These are phyloP conservation scores for Aphrocallistes beatrix DNA, from an alignment of 37 sponge, comb jelly and placozoan genomes.

Conservation along the genomic window DNA sequence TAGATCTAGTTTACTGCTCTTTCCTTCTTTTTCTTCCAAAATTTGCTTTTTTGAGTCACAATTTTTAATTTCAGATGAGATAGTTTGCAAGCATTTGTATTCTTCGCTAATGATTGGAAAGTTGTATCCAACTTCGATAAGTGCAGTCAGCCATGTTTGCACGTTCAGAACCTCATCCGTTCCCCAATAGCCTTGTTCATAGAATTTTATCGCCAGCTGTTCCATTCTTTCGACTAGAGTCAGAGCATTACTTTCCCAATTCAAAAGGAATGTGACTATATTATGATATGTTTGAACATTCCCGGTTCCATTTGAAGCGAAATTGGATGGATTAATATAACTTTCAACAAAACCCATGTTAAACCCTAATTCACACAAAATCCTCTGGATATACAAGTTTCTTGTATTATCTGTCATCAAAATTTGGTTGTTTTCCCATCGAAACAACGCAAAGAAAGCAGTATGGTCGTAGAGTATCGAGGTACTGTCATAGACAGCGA, in stretches of 20 bases:
- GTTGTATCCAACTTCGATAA: background rate
- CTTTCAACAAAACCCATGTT: background rate
- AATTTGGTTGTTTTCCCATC: background rate
- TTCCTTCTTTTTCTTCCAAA: background rate
- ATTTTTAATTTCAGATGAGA: background rate
- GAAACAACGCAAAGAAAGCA: background rate
- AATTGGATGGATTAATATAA: background rate
- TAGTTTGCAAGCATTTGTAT: background rate
- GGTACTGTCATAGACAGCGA: background rate
- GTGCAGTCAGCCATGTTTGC: background rate
- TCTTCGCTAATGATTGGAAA: background rate
- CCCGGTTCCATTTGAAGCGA: background rate
- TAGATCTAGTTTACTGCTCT: background rate
- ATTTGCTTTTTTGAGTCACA: background rate
- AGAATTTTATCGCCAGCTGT: background rate
- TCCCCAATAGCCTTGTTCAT: background rate
- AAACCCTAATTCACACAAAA: background rate
- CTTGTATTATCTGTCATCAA: background rate
- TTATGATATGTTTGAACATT: background rate
- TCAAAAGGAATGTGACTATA: background rate
- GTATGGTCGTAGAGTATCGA: background rate
- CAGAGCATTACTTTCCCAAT: background rate
- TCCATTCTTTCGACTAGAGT: background rate
- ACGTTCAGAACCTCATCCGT: background rate
- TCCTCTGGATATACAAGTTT: background rate